Conservation (phyloP, 2,888 invertebrate genomes). For the Mythimna lalbum region DNA sequence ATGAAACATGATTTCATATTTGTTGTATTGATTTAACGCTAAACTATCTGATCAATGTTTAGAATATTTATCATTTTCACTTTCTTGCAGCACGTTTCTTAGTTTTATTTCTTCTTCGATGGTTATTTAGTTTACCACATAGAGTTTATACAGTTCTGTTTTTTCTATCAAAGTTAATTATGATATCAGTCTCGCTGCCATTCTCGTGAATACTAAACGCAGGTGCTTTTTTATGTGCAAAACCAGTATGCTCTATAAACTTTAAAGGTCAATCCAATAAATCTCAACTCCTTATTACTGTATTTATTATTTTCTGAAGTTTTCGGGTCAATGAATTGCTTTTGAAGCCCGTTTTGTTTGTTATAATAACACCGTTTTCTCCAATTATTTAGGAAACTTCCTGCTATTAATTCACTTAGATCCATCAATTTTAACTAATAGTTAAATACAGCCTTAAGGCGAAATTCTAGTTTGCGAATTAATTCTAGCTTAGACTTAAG, state of each 20-base stretch:
- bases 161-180: slow-evolving; percentile 18
- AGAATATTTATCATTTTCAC: too few species aligned
- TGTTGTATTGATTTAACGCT: neutral
- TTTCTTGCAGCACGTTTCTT: neutral
- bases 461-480: slow-evolving; percentile 25
- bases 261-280: slow-evolving; percentile 51
- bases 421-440: slow-evolving; percentile 37
- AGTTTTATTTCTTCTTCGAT: neutral
- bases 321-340: slow-evolving; percentile 53
- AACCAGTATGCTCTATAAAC: slow-evolving; percentile 42
- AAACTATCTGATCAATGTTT: neutral
- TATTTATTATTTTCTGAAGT: slow-evolving; percentile 34
- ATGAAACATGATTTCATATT: slow-evolving; percentile 19
- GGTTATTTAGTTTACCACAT: neutral
- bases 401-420: slow-evolving; percentile 42
- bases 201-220: slow-evolving; percentile 25
- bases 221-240: slow-evolving; percentile 33
- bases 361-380: slow-evolving; percentile 44
- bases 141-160: neutral
- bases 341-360: slow-evolving; percentile 32
- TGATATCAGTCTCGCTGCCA: neutral
- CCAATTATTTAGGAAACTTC: slow-evolving; percentile 49
- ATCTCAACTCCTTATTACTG: slow-evolving; percentile 38
- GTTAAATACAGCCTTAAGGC: slow-evolving; percentile 46
- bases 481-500: slow-evolving; percentile 39